Conservation (phyloP, 92 coral and sea anemone genomes). For the Palythoa grandis region DNA sequence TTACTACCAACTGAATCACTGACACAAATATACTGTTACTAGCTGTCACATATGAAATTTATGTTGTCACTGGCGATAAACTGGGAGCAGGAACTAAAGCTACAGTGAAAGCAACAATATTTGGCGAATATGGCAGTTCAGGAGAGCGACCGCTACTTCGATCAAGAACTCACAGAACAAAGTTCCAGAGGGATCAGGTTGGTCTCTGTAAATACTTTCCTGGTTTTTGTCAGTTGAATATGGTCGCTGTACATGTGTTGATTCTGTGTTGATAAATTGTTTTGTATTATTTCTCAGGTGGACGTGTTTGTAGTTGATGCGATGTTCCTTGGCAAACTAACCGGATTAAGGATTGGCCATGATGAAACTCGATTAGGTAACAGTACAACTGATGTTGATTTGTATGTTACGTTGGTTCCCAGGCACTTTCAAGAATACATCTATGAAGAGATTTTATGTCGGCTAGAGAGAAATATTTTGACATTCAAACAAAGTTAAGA, state of each 20-base stretch:
- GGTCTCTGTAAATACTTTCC: background rate
- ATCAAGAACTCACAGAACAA: slow-evolving; percentile 88
- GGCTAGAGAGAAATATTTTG: too few relatives aligned
- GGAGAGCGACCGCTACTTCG: slow-evolving; percentile 95
- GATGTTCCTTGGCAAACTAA: slow-evolving; percentile 88
- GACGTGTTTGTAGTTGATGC: slow-evolving; percentile 93
- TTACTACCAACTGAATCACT: background rate
- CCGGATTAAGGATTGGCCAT: slow-evolving; percentile 91
- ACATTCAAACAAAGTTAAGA: too few relatives aligned
- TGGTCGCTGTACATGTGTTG: background rate
- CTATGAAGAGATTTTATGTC: too few relatives aligned
- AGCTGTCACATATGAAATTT: slow-evolving; percentile 93
- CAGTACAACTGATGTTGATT: too few relatives aligned
- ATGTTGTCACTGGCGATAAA: slow-evolving; percentile 92
- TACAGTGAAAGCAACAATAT: slow-evolving; percentile 79
- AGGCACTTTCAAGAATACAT: too few relatives aligned
- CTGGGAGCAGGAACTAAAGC: slow-evolving; percentile 97
- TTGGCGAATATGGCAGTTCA: slow-evolving; percentile 90
- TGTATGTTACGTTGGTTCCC: too few relatives aligned
- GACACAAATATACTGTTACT: background rate
- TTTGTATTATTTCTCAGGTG: slow-evolving; percentile 60
- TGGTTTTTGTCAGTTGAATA: background rate
- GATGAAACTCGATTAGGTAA: slow-evolving; percentile 87
- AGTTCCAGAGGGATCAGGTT: slow-evolving; percentile 97
- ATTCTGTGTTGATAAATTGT: background rate